Evolutionary conservation across 2,113 vertebrate species (phyloP), one percentile per base, ranked within the genome.

Genomic region (Python bivittatus): DNA sequence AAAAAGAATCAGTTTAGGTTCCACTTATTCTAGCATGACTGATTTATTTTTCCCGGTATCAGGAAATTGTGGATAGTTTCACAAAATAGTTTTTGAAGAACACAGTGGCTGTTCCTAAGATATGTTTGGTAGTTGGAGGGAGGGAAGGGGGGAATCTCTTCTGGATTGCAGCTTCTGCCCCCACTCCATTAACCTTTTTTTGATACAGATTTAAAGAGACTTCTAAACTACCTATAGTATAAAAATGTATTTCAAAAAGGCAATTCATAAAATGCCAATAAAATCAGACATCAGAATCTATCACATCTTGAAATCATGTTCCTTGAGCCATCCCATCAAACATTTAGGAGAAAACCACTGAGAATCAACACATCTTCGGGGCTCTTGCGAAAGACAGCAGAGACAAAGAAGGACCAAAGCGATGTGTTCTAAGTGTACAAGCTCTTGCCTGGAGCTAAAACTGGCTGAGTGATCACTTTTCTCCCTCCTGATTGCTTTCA

Each of bases 351-450:
- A 52, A 89, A 17, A 29, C 44, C 44, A 8, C 27, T 2, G 87
- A 89, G 60, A 53, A 68, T 33, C 4, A 2, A 52, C 10, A 6
- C 44, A 10, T 52, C 38, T 68, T 52, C 2, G 0, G 57, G 38
- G 38, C 23, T 88, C 38, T 48, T 88, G 38, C 3, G 8, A 89
- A 89, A 20, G 60, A 53, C 27, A 20, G 44, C 27, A 68, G n/a
- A 27, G 60, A 53, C 8, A 3, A 53, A 23, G 56, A 48, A 88
- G 22, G 23, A 11, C 9, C 25, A 11, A 7, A 2, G 12, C 5
- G 23, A 6, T 22, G n/a, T 6, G 10, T 54, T 17, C 5, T 89
- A 17, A 64, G 5, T 20, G 11, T 4, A 1, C 0, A 0, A 72
- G 20, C 20, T 85, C 22, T 0, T 0, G 1, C 56, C 33, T 83